Percentiles rank a stretch among this genome's conserved stretches.
Evolutionary conservation across 2,113 vertebrate genomes (phyloP).

Genomic region (Dolichallabes microphthalmus): DNA sequence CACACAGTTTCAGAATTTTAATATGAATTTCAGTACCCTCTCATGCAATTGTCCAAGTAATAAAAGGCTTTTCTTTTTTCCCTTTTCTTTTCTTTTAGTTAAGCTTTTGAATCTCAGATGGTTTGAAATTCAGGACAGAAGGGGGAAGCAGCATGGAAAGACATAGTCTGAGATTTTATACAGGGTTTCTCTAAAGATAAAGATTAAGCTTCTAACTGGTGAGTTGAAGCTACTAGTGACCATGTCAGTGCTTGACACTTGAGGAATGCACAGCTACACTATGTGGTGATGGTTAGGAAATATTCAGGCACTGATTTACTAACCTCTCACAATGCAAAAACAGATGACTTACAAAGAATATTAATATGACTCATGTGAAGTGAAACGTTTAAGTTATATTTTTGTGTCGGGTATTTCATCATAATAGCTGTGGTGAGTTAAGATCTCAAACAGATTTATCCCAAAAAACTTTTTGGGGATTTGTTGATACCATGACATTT

Average conservation of each 20-base stretch:
- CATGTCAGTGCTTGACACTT: not conserved
- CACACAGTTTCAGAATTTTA: not conserved
- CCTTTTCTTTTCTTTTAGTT: not conserved
- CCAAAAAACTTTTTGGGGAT: too few species aligned
- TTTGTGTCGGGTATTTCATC: not conserved
- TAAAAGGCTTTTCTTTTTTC: not conserved
- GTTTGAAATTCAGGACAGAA: not conserved
- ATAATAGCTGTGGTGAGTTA: not conserved
- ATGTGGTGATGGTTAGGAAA: not conserved
- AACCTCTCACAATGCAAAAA: not conserved
- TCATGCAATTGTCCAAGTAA: not conserved
- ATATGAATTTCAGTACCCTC: not conserved
- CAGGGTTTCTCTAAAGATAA: not conserved
- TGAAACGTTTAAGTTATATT: not conserved
- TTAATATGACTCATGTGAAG: not conserved
- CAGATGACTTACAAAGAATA: not conserved
- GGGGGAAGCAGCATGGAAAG: not conserved
- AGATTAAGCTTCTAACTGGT: not conserved
- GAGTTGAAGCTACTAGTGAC: not conserved
- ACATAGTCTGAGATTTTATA: slow-evolving; percentile 8
- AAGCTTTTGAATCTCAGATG: not conserved
- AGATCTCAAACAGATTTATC: not conserved
- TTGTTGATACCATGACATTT: too few species aligned
- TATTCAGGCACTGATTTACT: not conserved
- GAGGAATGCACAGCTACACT: not conserved